phyloP scores from a whole-genome alignment of 2,113 vertebrate genomes.

The Albula goreensis region DNA sequence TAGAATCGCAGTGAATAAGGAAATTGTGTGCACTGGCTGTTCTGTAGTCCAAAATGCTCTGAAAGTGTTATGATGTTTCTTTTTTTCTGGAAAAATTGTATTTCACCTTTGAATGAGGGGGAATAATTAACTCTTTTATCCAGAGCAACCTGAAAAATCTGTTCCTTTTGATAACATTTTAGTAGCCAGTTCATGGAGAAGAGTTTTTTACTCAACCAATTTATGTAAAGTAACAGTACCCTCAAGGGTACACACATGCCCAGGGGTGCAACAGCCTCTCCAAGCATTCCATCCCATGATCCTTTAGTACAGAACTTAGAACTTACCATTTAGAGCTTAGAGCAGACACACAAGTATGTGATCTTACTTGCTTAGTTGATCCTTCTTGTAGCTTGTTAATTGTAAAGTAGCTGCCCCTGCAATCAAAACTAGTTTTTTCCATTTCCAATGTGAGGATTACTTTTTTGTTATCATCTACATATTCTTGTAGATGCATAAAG shows the following conservation, averaged over 20 bases:
- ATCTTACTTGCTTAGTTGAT: not conserved
- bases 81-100: not conserved
- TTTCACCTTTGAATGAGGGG: not conserved
- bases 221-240: not conserved
- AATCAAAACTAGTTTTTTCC: not conserved
- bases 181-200: not conserved
- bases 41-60: not conserved
- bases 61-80: not conserved
- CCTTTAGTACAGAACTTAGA: not conserved
- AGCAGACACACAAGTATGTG: not conserved
- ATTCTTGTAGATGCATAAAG: no score
- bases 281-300: not conserved
- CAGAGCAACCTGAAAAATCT: not conserved
- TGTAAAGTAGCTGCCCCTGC: not conserved
- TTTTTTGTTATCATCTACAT: no score
- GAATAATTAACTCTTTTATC: not conserved
- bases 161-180: not conserved
- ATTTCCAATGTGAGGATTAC: no score
- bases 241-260: not conserved
- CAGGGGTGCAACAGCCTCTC: not conserved
- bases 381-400: not conserved
- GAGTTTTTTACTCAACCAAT: not conserved
- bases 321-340: not conserved
- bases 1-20: slow-evolving; percentile 52
- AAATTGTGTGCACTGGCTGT: not conserved